Evolutionary conservation across 2,888 invertebrate genomes (phyloP), one percentile per base, ranked within the genome.

Genomic region (Stenodema calcarata): DNA sequence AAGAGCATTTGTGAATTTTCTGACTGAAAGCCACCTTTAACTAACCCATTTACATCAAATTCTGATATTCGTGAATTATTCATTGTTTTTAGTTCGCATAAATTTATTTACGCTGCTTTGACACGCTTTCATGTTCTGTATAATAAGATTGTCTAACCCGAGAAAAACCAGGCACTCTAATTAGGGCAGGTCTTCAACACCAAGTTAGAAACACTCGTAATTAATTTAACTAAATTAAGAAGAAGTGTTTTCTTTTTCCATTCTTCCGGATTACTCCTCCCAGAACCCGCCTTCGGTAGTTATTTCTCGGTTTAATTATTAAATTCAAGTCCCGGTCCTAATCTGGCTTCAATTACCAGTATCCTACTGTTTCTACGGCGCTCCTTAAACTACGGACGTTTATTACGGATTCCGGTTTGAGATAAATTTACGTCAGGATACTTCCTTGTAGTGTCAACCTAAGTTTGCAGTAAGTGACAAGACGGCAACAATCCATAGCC

Each of bases 341-440:
- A 75, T 75, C 75, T 75, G 75, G 75, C 28, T 75, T 75, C 35
- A 75, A 75, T 75, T 75, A 75, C 35, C 35, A 75, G 75, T 42
- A 35, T 75, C 75, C 42, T 75, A 62, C 62, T 23, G 62, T 62
- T 62, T 27, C 62, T 23, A 18, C n/a, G 7, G 18, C 54, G 62
- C 7, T 12, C 62, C 62, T 23, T 62, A 23, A 62, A 62, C 23
- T 9, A 11, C 9, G 18, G 62, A 62, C 18, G 18, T 62, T 62
- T 62, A 62, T 62, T 62, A 62, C 23, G 27, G 11, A 18, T 23
- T 23, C 11, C 23, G 62, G 62, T 18, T 62, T 62, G 50, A 18
- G 16, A n/a, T n/a, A 50, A 50, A 50, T 50, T 1, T 16, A 50
- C 50, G 50, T n/a, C 14, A 18, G 50, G n/a, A n/a, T n/a, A n/a